Base-by-base conservation (phyloP, 1,140 invertebrate species). In the Medauroidea extradentata region DNA sequence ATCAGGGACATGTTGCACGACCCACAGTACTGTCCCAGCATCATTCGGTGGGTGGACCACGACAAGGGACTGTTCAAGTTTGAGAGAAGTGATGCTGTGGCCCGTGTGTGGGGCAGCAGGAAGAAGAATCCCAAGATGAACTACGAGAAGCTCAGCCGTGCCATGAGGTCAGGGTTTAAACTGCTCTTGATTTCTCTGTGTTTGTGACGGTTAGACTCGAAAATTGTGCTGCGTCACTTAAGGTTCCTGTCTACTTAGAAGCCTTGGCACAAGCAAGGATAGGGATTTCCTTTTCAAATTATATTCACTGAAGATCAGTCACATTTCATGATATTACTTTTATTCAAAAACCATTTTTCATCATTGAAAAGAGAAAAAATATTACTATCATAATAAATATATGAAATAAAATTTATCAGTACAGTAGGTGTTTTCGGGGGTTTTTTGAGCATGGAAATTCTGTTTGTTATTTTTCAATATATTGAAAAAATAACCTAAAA, bases 71-170 rank as follows among this genome's bases (percentile, higher is more conserved):
- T 90, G 60, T 96, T 96, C 75, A 86, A 91, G 53, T 94, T 96
- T 63, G 90, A 94, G 1, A 85, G 91, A 65, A 91, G 89, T n/a
- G 91, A 94, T 63, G 86, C 90, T 68, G 89, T 96, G 2, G 92
- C 93, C 1, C 85, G 90, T 67, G 79, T 94, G 58, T 96, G 93
- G 93, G 93, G 93, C 0, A 82, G 83, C 23, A 80, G 85, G 67
- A 94, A 94, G 71, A 88, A 90, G 69, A 96, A 96, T 71, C 84
- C 86, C 24, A 85, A 88, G 69, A 96, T 96, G 93, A 94, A 89
- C 16, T 96, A 95, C 71, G 93, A 95, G 71, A 96, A 96, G 75
- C 83, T 96, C 60, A 94, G 90, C 75, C 74, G 93, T 66, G 93
- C 93, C 5, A 95, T 96, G 91, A 85, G 93, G 85, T 91, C 77